Evolutionary conservation across 1,140 invertebrate genomes (phyloP).

Genomic region (Steinernema feltiae): DNA sequence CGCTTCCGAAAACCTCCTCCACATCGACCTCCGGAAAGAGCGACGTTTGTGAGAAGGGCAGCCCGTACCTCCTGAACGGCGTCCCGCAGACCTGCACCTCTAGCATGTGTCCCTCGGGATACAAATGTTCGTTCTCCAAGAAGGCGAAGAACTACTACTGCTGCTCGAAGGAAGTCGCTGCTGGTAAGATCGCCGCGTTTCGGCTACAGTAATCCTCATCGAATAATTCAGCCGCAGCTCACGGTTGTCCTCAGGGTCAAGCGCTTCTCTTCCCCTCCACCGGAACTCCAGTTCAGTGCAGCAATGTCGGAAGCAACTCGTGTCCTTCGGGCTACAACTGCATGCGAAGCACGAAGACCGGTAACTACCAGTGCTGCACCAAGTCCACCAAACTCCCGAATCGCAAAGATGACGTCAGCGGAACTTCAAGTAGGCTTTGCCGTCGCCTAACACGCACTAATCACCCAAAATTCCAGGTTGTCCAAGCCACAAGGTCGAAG

Average conservation of each 20-base stretch:
- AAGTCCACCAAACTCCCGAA: background rate
- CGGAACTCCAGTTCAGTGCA: slow-evolving; percentile 51
- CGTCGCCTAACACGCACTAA: slow-evolving; percentile 22
- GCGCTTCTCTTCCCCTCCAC: slow-evolving; percentile 55
- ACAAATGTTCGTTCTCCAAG: slow-evolving; percentile 52
- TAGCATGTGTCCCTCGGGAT: slow-evolving; percentile 39
- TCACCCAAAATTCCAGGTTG: slow-evolving; percentile 40
- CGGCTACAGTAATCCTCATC: slow-evolving; percentile 24
- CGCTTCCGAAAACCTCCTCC: background rate
- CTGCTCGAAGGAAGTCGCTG: slow-evolving; percentile 42
- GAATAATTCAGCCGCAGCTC: slow-evolving; percentile 22
- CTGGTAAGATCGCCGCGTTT: slow-evolving; percentile 13
- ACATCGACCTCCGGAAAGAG: slow-evolving; percentile 18
- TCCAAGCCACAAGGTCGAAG: slow-evolving; percentile 48
- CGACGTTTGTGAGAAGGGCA: slow-evolving; percentile 48
- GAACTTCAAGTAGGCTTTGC: slow-evolving; percentile 7
- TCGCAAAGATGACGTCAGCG: slow-evolving; percentile 20
- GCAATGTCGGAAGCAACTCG: slow-evolving; percentile 21
- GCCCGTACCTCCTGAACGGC: slow-evolving; percentile 48
- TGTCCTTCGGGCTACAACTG: slow-evolving; percentile 45
- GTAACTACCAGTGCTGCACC: slow-evolving; percentile 48
- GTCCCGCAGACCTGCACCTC: slow-evolving; percentile 53
- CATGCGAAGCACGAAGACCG: slow-evolving; percentile 35
- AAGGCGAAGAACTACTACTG: slow-evolving; percentile 46
- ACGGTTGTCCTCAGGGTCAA: slow-evolving; percentile 48